Evolutionary conservation across 2,113 vertebrate genomes (phyloP).

Genomic region (Climacteris rufus): DNA sequence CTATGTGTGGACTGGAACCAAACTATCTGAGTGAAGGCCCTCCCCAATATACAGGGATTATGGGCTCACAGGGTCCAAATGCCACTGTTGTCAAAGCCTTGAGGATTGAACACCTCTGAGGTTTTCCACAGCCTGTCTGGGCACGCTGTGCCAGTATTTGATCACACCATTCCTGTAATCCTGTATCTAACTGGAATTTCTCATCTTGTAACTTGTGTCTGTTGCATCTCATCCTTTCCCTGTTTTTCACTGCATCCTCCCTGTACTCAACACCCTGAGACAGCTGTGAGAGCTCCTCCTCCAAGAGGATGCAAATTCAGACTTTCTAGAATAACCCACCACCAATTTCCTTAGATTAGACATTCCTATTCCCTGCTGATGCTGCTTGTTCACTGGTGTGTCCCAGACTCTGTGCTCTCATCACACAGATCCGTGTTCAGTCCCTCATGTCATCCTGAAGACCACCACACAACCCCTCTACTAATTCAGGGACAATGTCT

Average conservation of each 20-base stretch:
- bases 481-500: neutral
- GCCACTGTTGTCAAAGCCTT: neutral
- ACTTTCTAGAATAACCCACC: neutral
- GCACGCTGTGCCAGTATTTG: neutral
- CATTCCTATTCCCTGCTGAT: neutral
- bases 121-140: too few relatives aligned
- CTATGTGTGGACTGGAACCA: fast-evolving
- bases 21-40: neutral
- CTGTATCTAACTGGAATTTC: neutral
- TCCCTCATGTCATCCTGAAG: neutral
- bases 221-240: neutral
- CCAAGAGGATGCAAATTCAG: neutral
- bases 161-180: neutral
- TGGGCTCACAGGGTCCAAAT: neutral
- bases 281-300: neutral
- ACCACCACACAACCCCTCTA: neutral
- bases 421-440: neutral
- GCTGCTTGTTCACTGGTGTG: too few relatives aligned
- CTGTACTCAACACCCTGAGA: neutral
- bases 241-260: neutral
- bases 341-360: neutral
- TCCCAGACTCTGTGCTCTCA: neutral
- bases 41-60: fast-evolving
- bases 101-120: neutral
- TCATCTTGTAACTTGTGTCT: neutral